A percentile compares a stretch with the other conserved stretches of the same genome.
Conservation (phyloP, 2,113 vertebrate genomes). For the Promerops cafer region DNA sequence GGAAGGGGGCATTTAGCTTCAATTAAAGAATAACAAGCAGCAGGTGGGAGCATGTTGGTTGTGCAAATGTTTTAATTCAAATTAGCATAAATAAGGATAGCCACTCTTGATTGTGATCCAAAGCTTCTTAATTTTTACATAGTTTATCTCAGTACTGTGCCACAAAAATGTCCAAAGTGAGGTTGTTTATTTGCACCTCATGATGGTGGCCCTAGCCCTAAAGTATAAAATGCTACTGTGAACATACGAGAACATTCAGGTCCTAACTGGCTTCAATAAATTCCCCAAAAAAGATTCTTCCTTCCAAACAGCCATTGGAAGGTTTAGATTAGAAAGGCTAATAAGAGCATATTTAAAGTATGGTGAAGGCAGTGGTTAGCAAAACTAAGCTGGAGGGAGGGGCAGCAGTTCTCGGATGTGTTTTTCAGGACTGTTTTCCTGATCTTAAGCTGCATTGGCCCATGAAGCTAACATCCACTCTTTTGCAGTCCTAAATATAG, state of each 20-base stretch:
- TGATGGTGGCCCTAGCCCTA: not conserved
- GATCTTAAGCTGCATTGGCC: not conserved
- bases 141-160: not conserved
- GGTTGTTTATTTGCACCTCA: not conserved
- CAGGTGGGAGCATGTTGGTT: not conserved
- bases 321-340: not conserved
- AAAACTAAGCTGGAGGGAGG: not conserved
- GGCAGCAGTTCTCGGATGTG: not conserved
- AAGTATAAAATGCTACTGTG: not conserved
- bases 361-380: not conserved
- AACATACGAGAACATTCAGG: accelerated
- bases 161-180: not conserved
- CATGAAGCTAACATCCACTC: not conserved
- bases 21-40: not conserved
- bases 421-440: not conserved
- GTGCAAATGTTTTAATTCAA: not conserved
- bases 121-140: not conserved
- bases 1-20: not conserved
- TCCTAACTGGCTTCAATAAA: not conserved
- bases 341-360: not conserved
- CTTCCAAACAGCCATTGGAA: accelerated
- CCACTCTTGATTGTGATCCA: not conserved
- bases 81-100: not conserved
- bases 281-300: not conserved
- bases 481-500: not conserved